Conservation (phyloP, 2,888 invertebrate species). For the Erebia epiphron region DNA sequence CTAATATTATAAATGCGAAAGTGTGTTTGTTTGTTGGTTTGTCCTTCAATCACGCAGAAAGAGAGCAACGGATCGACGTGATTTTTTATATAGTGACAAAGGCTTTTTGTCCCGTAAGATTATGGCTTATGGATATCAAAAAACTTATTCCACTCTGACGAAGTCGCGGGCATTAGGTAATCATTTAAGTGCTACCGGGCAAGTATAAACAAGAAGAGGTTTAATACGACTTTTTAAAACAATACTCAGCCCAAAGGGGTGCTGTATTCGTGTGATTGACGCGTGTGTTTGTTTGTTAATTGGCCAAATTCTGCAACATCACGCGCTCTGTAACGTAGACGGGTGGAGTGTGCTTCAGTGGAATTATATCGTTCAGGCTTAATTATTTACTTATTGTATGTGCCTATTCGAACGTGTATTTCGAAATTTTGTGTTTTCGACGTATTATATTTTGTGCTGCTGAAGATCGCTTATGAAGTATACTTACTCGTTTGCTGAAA, state of each 20-base stretch:
- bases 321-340: slow-evolving; percentile 29
- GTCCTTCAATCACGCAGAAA: too few relatives aligned
- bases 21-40: too few relatives aligned
- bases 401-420: slow-evolving; percentile 36
- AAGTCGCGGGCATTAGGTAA: too few relatives aligned
- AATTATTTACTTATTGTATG: slow-evolving; percentile 9
- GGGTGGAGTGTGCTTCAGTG: slow-evolving; percentile 6
- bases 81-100: too few relatives aligned
- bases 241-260: slow-evolving; percentile 3
- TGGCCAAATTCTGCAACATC: slow-evolving; percentile 32
- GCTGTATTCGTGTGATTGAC: slow-evolving; percentile 8
- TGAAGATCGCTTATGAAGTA: background rate
- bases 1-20: too few relatives aligned
- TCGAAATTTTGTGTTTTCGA: background rate
- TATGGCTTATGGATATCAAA: too few relatives aligned
- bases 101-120: too few relatives aligned
- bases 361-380: slow-evolving; percentile 16
- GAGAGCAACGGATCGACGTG: too few relatives aligned
- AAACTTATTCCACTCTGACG: too few relatives aligned
- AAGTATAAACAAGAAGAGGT: background rate
- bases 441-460: background rate
- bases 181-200: background rate
- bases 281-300: slow-evolving; percentile 25
- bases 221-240: background rate
- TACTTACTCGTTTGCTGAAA: too few relatives aligned